Evolutionary conservation across 2,888 invertebrate species (phyloP).

Genomic region (Phoronis australis): DNA sequence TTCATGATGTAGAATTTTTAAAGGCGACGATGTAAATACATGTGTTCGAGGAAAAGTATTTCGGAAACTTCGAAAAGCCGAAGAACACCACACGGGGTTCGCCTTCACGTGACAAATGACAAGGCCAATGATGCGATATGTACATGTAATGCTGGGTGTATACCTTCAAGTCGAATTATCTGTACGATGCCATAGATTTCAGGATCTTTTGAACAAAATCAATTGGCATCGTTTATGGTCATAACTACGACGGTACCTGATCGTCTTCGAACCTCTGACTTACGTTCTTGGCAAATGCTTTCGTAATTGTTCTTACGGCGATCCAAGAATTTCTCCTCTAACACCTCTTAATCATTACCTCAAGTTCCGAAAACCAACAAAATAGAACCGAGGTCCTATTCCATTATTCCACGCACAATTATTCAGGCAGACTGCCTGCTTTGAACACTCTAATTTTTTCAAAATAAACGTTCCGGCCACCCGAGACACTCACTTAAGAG

Average conservation of each 20-base stretch:
- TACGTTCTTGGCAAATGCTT: constrained; percentile 63
- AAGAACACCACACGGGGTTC: no score
- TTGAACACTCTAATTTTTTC: constrained; percentile 66
- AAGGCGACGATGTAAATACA: no score
- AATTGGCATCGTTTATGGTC: constrained; percentile 57
- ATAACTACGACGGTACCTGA: constrained; percentile 63
- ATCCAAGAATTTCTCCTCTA: constrained; percentile 66
- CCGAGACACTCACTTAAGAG: constrained; percentile 54
- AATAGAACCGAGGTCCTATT: constrained; percentile 63
- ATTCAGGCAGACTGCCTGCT: constrained; percentile 55
- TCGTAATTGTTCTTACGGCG: constrained; percentile 61
- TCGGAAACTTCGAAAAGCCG: no score
- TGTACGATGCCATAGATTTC: no score
- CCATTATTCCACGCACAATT: constrained; percentile 62
- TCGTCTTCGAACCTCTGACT: constrained; percentile 67
- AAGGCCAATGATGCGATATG: no score
- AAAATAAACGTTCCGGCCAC: constrained; percentile 62
- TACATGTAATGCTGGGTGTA: no score
- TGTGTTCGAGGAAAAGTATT: no score
- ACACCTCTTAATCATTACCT: constrained; percentile 63
- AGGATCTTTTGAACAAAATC: no score
- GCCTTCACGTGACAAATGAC: no score
- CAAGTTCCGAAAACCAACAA: constrained; percentile 61
- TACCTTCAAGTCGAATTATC: no score
- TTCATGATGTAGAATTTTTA: no score